A percentile compares a stretch with the other conserved stretches of the same genome.
These are phyloP conservation scores for Burhinus oedicnemus DNA, from an alignment of 2,113 vertebrate species.

Conservation along the genomic window DNA sequence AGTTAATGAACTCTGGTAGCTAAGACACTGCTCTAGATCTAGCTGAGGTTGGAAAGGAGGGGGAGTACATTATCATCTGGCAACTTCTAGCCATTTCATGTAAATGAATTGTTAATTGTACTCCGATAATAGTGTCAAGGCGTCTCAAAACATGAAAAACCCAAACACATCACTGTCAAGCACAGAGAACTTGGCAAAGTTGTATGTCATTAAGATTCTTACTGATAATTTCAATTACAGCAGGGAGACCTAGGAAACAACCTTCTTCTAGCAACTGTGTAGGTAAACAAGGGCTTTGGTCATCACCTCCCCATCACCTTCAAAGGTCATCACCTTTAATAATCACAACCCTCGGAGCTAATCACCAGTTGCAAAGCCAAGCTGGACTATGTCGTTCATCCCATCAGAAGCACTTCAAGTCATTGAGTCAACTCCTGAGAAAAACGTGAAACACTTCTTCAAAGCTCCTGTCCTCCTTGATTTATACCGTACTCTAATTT, in stretches of 20 bases:
- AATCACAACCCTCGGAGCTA: background rate
- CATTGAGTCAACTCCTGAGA: background rate
- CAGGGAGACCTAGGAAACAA: background rate
- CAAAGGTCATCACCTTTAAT: background rate
- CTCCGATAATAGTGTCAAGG: background rate
- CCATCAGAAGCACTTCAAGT: background rate
- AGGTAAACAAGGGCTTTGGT: background rate
- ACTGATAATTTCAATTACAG: background rate
- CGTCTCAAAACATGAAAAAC: background rate
- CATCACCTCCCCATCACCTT: background rate
- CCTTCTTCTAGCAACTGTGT: background rate
- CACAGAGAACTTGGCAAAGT: background rate
- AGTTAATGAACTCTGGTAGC: background rate
- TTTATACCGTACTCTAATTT: background rate
- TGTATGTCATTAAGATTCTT: background rate
- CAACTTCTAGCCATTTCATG: background rate
- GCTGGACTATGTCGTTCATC: fast-evolving
- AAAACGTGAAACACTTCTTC: background rate
- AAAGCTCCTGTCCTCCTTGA: background rate
- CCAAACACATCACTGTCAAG: background rate
- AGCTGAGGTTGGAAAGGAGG: background rate
- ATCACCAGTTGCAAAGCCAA: background rate
- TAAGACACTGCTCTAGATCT: background rate
- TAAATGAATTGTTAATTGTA: background rate
- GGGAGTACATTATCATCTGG: background rate